Evolutionary conservation across 2,797 vertebrate genomes (phyloP), one percentile per base, ranked within the genome.

Genomic region (Artibeus jamaicensis): DNA sequence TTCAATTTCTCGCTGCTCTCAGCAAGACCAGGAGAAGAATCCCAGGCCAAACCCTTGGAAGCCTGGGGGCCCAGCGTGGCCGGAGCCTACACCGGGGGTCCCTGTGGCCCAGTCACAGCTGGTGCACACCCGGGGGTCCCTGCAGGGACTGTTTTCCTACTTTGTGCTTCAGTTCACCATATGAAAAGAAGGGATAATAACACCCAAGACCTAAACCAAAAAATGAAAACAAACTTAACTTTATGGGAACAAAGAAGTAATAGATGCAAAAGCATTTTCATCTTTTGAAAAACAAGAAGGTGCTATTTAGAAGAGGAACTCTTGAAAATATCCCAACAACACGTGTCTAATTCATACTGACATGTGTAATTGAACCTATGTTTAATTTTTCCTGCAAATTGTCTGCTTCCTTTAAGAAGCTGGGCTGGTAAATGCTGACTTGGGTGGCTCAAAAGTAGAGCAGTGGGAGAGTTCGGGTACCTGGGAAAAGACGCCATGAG

Each of bases 391-490:
- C 73, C 74, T 94, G 84, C 85, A 96, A 96, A 96, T 88, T 94
- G 94, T 93, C 87, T 96, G 87, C 90, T 96, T 97, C 92, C 89
- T 96, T 93, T 96, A 96, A 93, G 89, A 95, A 94, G 46, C 21
- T 39, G 14, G 37, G 29, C 34, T 85, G 48, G 89, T 81, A 97
- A 92, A 96, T 22, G 34, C 59, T 87, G 55, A 95, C 42, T 5
- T 82, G 29, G 39, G 4, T 6, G 39, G 11, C 44, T 95, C 5
- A 59, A 78, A 95, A 89, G 11, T 0, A 37, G 57, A 93, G 19
- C 26, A n/a, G 3, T 16, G 53, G 84, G 50, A 78, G 81, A 73
- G 78, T 37, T 6, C 26, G 24, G 55, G 19, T 26, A 29, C 5
- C 14, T 24, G 26, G 67, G 39, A 21, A 26, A 42, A 68, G 42